phyloP scores from a whole-genome alignment of 2,797 vertebrate genomes.

The Microchirus variegatus region DNA sequence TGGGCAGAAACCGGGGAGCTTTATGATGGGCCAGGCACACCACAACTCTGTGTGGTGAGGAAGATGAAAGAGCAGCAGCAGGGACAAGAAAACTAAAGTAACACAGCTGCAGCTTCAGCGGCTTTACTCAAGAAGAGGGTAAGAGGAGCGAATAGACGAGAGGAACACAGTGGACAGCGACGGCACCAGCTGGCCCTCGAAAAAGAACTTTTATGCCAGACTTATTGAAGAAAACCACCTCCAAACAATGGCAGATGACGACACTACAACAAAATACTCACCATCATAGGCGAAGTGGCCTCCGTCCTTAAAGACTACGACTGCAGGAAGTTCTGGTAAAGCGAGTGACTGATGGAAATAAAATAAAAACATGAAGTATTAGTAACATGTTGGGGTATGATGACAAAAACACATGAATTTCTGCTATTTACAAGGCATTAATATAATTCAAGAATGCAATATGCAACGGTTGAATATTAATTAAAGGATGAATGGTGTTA shows the following conservation, averaged over 20 bases:
- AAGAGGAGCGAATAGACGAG: background rate
- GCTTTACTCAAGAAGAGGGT: background rate
- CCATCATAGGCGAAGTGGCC: slow-evolving; percentile 94
- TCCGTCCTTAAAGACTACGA: slow-evolving; percentile 96
- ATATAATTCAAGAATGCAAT: no score
- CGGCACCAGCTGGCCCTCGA: slow-evolving; percentile 11
- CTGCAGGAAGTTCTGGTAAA: slow-evolving; percentile 90
- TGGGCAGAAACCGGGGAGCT: slow-evolving; percentile 57
- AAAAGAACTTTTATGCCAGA: background rate
- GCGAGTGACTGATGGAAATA: slow-evolving; percentile 82
- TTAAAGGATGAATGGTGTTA: slow-evolving; percentile 60
- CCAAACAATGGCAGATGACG: background rate
- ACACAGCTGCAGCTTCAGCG: slow-evolving; percentile 22
- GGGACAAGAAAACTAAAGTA: slow-evolving; percentile 36
- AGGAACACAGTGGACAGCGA: background rate
- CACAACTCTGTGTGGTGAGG: slow-evolving; percentile 59
- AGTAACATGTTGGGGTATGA: no score
- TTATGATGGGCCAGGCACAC: slow-evolving; percentile 54
- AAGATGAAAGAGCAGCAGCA: slow-evolving; percentile 59
- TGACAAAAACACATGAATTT: no score
- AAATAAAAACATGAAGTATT: slow-evolving; percentile 10
- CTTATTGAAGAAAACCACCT: slow-evolving; percentile 7
- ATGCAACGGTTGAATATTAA: no score
- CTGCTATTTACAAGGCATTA: no score
- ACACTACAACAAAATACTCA: slow-evolving; percentile 75